Base-by-base conservation (phyloP, 2,797 vertebrate genomes). In the Phataginus tetradactyla region DNA sequence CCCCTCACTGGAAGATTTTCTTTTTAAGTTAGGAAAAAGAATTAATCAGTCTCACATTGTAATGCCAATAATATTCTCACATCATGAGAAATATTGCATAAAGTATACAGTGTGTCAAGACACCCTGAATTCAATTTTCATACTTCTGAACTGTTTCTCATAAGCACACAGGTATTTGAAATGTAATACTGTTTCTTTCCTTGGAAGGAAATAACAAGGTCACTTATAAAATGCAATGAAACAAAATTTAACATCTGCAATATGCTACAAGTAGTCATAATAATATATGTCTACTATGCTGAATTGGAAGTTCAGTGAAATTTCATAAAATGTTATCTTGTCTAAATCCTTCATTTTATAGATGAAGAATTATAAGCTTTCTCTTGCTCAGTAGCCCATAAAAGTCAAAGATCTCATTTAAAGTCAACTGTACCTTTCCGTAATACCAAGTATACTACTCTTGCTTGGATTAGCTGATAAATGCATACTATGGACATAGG, bases 131-230 rank as follows among this genome's bases (percentile, higher is more conserved):
- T 84, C 37, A 95, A 69, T 32, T 32, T 79, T 90, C 55, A 68
- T 7, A 92, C 14, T 88, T 85, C 29, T 85, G n/a, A 95, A 91
- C 57, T 71, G 15, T 95, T 95, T 93, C 64, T 79, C 25, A 57
- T 34, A 88, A 88, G 42, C 34, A 91, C 53, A 77, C 1, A 91
- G 23, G 49, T 49, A 63, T 83, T 39, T 59, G 20, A 81, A 81
- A 34, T 68, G 1, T 20, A 83, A 45, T n/a, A 51, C 25, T 39
- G 42, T 53, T 49, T 61, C 23, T 55, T 83, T 75, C 20, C 63
- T 49, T 42, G 6, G 69, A 86, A 77, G 21, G 55, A 83, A 86
- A 63, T 51, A 68, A 74, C 9, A 63, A 53, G 29, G 53, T 57
- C 51, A 42, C 9, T 90, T 80, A 86, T 3, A 32, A 90, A 79